These are phyloP conservation scores for Callopanchax toddi DNA, from an alignment of 2,113 vertebrate genomes.

Conservation along the genomic window DNA sequence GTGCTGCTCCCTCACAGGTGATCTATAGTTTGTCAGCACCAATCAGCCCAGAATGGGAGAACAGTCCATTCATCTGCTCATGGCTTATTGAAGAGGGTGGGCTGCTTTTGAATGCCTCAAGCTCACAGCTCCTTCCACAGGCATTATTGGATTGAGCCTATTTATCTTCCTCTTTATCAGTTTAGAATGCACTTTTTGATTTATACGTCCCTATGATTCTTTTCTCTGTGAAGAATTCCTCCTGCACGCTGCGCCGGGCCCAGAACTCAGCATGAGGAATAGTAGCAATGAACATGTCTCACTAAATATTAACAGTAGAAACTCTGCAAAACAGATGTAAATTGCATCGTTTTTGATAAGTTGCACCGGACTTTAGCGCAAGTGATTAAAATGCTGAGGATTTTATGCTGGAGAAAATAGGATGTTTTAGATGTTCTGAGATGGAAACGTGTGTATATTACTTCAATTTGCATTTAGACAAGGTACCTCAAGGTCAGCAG, in stretches of 20 bases:
- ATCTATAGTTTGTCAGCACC: constrained; percentile 79
- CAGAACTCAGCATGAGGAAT: constrained; percentile 46
- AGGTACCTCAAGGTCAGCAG: constrained; percentile 52
- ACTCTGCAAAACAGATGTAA: constrained; percentile 49
- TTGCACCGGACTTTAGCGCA: constrained; percentile 28
- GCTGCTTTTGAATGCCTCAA: constrained; percentile 72
- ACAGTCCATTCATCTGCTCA: constrained; percentile 75
- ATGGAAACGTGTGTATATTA: constrained; percentile 47
- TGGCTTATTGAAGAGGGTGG: constrained; percentile 76
- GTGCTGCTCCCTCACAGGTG: constrained; percentile 67
- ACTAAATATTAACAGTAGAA: constrained; percentile 60
- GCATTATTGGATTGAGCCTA: constrained; percentile 70
- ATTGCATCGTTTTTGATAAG: constrained; percentile 40
- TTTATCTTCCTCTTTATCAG: constrained; percentile 79
- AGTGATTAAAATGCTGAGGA: constrained; percentile 44
- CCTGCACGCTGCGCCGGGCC: constrained; percentile 26
- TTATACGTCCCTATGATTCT: constrained; percentile 67
- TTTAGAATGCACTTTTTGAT: constrained; percentile 75
- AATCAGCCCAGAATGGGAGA: constrained; percentile 72
- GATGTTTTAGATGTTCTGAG: constrained; percentile 35
- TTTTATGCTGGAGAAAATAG: constrained; percentile 23
- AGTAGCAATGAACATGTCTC: constrained; percentile 55
- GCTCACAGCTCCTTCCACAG: constrained; percentile 65
- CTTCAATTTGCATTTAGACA: constrained; percentile 62
- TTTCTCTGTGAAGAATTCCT: constrained; percentile 59